Percentiles rank a stretch among this genome's conserved stretches.
Evolutionary conservation across 2,888 invertebrate species (phyloP).

Genomic region (Sinohyriopsis cumingii): DNA sequence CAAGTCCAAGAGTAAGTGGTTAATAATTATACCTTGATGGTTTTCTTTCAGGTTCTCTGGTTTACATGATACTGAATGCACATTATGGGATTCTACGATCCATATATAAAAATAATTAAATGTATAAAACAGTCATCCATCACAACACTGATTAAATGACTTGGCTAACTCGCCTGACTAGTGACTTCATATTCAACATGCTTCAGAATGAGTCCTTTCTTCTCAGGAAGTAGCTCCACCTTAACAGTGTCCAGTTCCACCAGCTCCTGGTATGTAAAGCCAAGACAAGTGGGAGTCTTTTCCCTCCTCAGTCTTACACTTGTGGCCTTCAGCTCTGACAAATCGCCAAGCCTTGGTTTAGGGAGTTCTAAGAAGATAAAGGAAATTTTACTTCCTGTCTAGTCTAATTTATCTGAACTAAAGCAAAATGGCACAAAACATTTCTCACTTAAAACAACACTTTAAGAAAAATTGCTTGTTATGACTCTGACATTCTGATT

Average conservation of each 20-base stretch:
- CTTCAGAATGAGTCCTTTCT: constrained; percentile 72
- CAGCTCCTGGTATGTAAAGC: constrained; percentile 68
- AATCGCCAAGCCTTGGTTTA: constrained; percentile 69
- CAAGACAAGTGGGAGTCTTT: constrained; percentile 66
- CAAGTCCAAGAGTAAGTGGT: too few relatives aligned
- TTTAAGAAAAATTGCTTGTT: too few relatives aligned
- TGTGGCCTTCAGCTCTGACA: constrained; percentile 64
- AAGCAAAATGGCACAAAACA: too few relatives aligned
- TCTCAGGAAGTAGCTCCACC: constrained; percentile 72
- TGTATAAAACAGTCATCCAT: background rate
- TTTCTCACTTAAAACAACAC: too few relatives aligned
- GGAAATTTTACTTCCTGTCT: background rate
- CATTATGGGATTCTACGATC: background rate
- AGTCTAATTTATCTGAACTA: too few relatives aligned
- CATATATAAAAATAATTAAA: background rate
- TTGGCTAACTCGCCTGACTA: constrained; percentile 63
- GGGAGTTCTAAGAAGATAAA: constrained; percentile 66
- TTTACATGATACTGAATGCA: background rate
- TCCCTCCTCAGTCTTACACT: constrained; percentile 65
- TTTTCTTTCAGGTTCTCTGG: too few relatives aligned
- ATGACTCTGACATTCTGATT: too few relatives aligned
- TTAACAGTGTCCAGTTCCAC: constrained; percentile 69
- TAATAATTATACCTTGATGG: too few relatives aligned
- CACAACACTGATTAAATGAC: too few relatives aligned
- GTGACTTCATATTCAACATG: constrained; percentile 73